These are phyloP conservation scores for Porites lobata DNA, from an alignment of 92 coral and sea anemone species.

Conservation along the genomic window DNA sequence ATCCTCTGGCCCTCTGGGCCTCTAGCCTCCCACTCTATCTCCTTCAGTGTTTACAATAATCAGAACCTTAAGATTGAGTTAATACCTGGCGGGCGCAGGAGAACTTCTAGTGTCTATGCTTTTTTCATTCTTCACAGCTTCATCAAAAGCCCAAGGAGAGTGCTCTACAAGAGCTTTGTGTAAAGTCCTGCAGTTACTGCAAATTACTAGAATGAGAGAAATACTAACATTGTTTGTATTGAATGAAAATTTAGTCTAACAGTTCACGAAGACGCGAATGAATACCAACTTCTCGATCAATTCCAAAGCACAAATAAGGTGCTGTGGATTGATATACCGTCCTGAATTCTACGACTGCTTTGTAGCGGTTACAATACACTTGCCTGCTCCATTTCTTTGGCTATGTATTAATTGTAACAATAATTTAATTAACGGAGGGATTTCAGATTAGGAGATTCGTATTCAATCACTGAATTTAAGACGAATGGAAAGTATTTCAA, in stretches of 20 bases:
- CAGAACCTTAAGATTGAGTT: not conserved
- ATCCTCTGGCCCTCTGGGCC: slow-evolving; percentile 1
- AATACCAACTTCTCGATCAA: slow-evolving; percentile 12
- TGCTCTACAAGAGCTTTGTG: slow-evolving; percentile 41
- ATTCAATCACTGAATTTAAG: slow-evolving; percentile 14
- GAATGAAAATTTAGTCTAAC: slow-evolving; percentile 7
- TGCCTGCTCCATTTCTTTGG: slow-evolving; percentile 10
- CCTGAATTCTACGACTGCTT: slow-evolving; percentile 9
- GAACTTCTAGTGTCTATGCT: not conserved
- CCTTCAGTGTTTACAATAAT: slow-evolving; percentile 4
- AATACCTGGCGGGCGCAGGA: not conserved
- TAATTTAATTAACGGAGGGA: slow-evolving; percentile 13
- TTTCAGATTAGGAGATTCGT: too few species aligned
- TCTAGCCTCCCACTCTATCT: slow-evolving; percentile 1
- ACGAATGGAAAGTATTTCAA: not conserved
- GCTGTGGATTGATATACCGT: slow-evolving; percentile 7
- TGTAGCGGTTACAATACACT: not conserved
- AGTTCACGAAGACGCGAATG: slow-evolving; percentile 3
- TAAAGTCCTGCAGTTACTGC: slow-evolving; percentile 34
- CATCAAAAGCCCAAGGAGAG: slow-evolving; percentile 4
- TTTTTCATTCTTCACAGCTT: not conserved
- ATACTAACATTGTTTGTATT: not conserved
- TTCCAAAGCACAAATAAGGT: slow-evolving; percentile 16
- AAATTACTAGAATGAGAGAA: slow-evolving; percentile 38
- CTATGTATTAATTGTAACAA: slow-evolving; percentile 6